A percentile compares a stretch with the other conserved stretches of the same genome.
Evolutionary conservation across 1,140 invertebrate genomes (phyloP).

Genomic region (Paraescarpia echinospica): DNA sequence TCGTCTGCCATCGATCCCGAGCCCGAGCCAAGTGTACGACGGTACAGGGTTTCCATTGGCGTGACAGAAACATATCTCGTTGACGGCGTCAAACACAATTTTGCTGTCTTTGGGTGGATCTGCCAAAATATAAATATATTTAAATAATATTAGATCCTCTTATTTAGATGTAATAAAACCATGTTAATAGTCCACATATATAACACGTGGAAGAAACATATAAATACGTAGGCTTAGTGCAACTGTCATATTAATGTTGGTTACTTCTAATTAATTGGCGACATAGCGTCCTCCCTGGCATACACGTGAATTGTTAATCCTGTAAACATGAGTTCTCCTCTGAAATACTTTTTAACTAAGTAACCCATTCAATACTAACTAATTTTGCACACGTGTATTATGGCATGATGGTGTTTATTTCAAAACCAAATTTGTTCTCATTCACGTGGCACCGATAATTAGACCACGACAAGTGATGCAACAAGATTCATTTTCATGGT

Average conservation of each 20-base stretch:
- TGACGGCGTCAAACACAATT: constrained; percentile 9
- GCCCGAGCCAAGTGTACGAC: not conserved
- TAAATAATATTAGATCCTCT: not conserved
- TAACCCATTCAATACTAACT: too few species aligned
- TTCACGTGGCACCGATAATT: not conserved
- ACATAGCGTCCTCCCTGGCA: too few species aligned
- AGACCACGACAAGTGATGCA: not conserved
- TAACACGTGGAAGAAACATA: not conserved
- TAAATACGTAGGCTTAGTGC: not conserved
- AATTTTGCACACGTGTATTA: too few species aligned
- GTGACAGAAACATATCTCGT: not conserved
- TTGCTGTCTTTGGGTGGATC: constrained; percentile 10
- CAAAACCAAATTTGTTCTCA: too few species aligned
- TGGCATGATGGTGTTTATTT: too few species aligned
- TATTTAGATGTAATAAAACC: not conserved
- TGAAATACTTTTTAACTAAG: too few species aligned
- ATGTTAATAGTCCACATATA: not conserved
- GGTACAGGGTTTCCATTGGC: not conserved
- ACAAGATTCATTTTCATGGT: not conserved
- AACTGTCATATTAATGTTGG: too few species aligned
- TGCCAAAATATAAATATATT: not conserved
- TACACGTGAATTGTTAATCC: too few species aligned
- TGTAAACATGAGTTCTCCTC: too few species aligned
- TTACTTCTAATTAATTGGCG: too few species aligned
- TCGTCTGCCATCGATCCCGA: not conserved